These are phyloP conservation scores for Danio kyathit DNA, from an alignment of 2,797 vertebrate species.

Conservation along the genomic window DNA sequence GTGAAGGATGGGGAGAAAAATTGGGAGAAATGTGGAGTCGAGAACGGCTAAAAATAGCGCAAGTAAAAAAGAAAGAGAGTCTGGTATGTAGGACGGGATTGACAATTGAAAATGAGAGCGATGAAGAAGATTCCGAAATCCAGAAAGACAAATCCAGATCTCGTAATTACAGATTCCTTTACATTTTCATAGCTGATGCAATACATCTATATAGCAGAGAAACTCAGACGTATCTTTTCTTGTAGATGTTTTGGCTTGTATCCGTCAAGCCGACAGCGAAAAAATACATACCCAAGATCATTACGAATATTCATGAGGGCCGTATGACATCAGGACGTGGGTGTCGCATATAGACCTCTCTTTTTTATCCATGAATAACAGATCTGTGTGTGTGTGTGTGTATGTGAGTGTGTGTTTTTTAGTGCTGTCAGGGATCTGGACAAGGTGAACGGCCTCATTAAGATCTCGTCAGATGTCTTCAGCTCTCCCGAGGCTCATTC, in stretches of 20 bases:
- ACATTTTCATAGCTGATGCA: neutral
- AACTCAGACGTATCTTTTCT: neutral
- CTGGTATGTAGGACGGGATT: slow-evolving; percentile 18
- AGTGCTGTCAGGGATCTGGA: slow-evolving; percentile 17
- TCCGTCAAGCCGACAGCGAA: neutral
- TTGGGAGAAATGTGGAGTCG: slow-evolving; percentile 1
- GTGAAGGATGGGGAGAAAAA: slow-evolving; percentile 1
- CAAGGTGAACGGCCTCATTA: slow-evolving; percentile 36
- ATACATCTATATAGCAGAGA: neutral
- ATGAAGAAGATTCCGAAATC: slow-evolving; percentile 1
- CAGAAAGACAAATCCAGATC: slow-evolving; percentile 4
- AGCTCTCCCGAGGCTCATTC: neutral
- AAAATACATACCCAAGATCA: slow-evolving; percentile 32
- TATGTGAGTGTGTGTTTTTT: neutral
- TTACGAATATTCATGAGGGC: slow-evolving; percentile 20
- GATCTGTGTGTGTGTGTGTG: neutral
- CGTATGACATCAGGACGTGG: slow-evolving; percentile 9
- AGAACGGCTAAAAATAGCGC: slow-evolving; percentile 37
- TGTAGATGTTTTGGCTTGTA: neutral
- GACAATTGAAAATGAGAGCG: slow-evolving; percentile 30
- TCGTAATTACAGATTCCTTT: neutral
- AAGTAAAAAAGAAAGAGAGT: slow-evolving; percentile 1
- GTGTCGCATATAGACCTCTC: neutral
- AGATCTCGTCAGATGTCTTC: slow-evolving; percentile 11
- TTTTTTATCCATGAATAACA: slow-evolving; percentile 5